These are phyloP conservation scores for Seriola rivoliana DNA, from an alignment of 2,113 vertebrate species.

Conservation along the genomic window DNA sequence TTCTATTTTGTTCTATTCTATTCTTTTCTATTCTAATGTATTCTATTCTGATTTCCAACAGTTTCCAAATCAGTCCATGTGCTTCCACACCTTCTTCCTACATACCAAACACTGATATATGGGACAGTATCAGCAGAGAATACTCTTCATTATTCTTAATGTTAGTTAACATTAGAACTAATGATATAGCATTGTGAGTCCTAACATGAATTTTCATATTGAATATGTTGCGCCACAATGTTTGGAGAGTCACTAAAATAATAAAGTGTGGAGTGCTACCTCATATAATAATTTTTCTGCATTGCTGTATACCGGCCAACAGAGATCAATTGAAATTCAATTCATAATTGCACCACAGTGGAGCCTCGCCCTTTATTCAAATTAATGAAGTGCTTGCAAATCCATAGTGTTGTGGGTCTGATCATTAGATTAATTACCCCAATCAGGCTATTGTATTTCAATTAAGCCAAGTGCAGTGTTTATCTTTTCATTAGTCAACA, in stretches of 20 bases:
- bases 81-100: neutral
- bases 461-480: constrained; percentile 67
- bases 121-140: neutral
- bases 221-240: constrained; percentile 4
- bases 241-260: constrained; percentile 22
- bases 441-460: constrained; percentile 78
- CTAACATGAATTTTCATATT: neutral
- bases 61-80: too few relatives aligned
- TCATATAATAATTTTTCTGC: constrained; percentile 37
- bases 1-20: constrained; percentile 11
- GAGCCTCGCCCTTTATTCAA: constrained; percentile 74
- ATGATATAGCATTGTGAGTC: neutral
- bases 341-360: constrained; percentile 75
- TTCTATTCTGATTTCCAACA: too few relatives aligned
- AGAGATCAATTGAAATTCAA: constrained; percentile 79
- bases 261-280: neutral
- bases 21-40: constrained; percentile 6
- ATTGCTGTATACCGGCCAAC: constrained; percentile 46
- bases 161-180: neutral
- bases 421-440: constrained; percentile 81
- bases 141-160: constrained; percentile 3
- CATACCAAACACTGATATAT: neutral
- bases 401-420: constrained; percentile 75
- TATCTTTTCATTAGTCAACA: constrained; percentile 69
- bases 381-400: constrained; percentile 82